A percentile compares a stretch with the other conserved stretches of the same genome.
phyloP scores from a whole-genome alignment of 2,797 vertebrate genomes.

The Amazona ochrocephala region DNA sequence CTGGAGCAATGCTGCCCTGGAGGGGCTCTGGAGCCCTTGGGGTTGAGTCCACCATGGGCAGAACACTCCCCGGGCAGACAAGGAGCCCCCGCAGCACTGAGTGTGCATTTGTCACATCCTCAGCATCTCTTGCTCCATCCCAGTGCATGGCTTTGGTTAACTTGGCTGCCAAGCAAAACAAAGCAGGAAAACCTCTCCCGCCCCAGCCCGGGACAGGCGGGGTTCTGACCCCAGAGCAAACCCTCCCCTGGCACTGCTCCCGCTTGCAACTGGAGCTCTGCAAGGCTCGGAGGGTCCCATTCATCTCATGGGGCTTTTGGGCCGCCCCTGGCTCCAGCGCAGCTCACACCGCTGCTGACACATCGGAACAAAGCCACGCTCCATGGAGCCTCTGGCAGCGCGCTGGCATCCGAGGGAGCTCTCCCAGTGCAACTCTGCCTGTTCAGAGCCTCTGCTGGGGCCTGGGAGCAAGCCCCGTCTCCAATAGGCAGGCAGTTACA shows the following conservation, averaged over 20 bases:
- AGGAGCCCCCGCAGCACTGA: neutral
- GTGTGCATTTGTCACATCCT: neutral
- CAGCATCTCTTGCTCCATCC: neutral
- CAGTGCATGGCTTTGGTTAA: neutral
- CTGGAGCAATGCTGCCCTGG: rapidly evolving
- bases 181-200: too few species aligned
- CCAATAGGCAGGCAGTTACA: neutral
- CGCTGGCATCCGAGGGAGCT: neutral
- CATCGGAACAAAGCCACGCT: neutral
- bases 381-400: neutral
- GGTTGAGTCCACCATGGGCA: neutral
- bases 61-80: neutral
- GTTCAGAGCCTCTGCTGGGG: neutral
- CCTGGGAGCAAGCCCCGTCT: neutral
- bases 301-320: neutral
- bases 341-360: neutral
- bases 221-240: too few species aligned
- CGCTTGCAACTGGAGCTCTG: neutral
- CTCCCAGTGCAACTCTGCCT: neutral
- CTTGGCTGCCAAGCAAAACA: neutral
- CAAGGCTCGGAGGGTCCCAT: neutral
- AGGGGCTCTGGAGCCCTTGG: neutral
- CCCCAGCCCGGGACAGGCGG: neutral
- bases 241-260: neutral
- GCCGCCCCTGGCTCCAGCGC: neutral